Evolutionary conservation across 2,888 invertebrate species (phyloP).

Genomic region (Callyntrura sp.): DNA sequence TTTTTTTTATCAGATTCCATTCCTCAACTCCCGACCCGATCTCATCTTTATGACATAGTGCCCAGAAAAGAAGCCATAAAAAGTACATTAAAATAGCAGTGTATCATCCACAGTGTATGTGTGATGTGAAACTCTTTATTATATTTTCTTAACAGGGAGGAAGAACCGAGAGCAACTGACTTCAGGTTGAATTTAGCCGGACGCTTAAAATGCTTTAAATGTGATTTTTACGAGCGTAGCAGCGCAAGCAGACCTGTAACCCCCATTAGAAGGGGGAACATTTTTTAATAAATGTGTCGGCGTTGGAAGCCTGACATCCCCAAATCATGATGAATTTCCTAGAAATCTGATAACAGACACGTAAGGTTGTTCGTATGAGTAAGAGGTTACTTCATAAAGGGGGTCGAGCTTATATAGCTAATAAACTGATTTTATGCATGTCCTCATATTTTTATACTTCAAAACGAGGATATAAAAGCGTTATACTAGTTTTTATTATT

Average conservation of each 20-base stretch:
- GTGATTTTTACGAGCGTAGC: constrained; percentile 48
- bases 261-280: constrained; percentile 9
- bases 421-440: constrained; percentile 8
- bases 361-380: not conserved
- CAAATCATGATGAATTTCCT: constrained; percentile 68
- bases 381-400: constrained; percentile 35
- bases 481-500: constrained; percentile 22
- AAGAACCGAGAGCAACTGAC: constrained; percentile 27
- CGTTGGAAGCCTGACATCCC: constrained; percentile 56
- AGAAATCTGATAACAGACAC: constrained; percentile 52
- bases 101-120: constrained; percentile 2
- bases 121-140: not conserved
- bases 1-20: constrained; percentile 52
- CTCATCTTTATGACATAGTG: constrained; percentile 56
- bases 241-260: constrained; percentile 5
- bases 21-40: constrained; percentile 57
- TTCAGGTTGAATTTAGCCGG: not conserved
- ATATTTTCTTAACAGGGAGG: not conserved
- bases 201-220: constrained; percentile 33
- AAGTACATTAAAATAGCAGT: constrained; percentile 28
- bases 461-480: constrained; percentile 1
- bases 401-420: constrained; percentile 20
- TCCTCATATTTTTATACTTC: not conserved
- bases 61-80: constrained; percentile 57
- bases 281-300: constrained; percentile 54